Conservation (phyloP, 2,797 vertebrate species). For the Emydoidea blandingii region DNA sequence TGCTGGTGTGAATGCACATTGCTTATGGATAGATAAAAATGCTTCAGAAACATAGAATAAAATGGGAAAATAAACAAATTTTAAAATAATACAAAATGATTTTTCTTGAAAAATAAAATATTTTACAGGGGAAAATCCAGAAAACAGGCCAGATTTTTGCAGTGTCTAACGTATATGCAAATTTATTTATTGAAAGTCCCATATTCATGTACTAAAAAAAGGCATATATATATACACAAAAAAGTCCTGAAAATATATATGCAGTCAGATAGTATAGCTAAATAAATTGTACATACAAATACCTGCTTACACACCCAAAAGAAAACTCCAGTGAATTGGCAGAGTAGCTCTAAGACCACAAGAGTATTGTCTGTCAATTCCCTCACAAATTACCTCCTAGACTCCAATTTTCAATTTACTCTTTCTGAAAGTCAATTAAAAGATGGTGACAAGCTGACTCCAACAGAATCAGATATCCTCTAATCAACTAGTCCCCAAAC, state of each 20-base stretch:
- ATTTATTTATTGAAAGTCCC: background rate
- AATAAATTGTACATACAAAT: background rate
- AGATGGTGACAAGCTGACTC: background rate
- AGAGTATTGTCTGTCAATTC: background rate
- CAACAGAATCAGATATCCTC: background rate
- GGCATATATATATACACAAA: background rate
- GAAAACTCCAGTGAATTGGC: background rate
- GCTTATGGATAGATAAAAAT: slow-evolving; percentile 22
- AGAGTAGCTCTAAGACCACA: background rate
- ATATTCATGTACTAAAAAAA: background rate
- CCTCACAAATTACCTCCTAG: background rate
- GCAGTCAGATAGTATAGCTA: background rate
- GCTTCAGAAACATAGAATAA: background rate
- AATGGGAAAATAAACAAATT: background rate
- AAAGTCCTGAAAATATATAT: background rate
- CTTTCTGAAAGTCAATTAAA: background rate
- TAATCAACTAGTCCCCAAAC: background rate
- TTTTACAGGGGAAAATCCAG: background rate
- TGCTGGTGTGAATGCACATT: slow-evolving; percentile 21
- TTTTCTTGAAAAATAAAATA: background rate
- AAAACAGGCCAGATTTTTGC: background rate
- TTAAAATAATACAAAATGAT: slow-evolving; percentile 32
- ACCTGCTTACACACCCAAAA: background rate
- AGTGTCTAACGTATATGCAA: background rate
- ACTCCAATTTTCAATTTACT: background rate